Percentiles rank a stretch among this genome's conserved stretches.
phyloP scores from a whole-genome alignment of 2,113 vertebrate species.

The Alethe diademata region DNA sequence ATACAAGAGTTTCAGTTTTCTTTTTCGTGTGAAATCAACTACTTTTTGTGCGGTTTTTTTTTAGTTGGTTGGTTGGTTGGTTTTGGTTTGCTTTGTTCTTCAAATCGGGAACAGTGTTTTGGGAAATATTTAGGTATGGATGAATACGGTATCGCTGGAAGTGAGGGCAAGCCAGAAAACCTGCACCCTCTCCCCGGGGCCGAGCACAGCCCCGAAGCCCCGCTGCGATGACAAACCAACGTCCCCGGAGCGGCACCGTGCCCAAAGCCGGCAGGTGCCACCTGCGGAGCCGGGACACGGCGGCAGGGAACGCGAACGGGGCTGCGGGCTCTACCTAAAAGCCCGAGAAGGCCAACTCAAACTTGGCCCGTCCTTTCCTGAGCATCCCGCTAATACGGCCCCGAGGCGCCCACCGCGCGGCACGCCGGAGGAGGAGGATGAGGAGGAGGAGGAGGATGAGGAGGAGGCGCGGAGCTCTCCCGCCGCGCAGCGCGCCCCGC shows the following conservation, averaged over 20 bases:
- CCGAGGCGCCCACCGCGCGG: neutral
- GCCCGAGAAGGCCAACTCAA: neutral
- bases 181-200: neutral
- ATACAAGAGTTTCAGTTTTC: accelerated
- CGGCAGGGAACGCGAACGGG: accelerated
- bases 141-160: accelerated
- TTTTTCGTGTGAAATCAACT: neutral
- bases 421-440: neutral
- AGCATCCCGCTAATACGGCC: accelerated
- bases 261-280: neutral
- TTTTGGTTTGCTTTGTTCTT: too few species aligned
- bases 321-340: neutral
- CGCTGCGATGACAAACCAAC: accelerated
- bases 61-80: too few species aligned
- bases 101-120: accelerated
- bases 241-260: accelerated
- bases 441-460: neutral
- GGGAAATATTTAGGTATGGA: too few species aligned
- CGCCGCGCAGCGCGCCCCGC: too few species aligned
- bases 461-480: neutral
- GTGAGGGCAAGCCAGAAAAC: too few species aligned
- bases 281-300: neutral
- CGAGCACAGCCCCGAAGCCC: too few species aligned
- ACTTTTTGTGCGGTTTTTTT: neutral
- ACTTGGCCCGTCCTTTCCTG: neutral